Evolutionary conservation across 1,140 invertebrate species (phyloP).

Genomic region (Spodoptera litura): DNA sequence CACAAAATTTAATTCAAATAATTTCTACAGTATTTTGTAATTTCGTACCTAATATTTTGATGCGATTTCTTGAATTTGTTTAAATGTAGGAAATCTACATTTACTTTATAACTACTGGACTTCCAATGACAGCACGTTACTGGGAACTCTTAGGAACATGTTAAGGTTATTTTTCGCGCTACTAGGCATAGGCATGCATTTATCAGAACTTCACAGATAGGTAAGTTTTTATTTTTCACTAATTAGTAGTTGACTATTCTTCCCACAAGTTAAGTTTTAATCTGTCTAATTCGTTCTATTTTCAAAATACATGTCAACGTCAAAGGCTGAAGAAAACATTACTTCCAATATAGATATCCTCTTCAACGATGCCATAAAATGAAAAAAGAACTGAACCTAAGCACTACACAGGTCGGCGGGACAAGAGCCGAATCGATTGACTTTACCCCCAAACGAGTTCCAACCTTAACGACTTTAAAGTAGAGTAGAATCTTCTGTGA

Average conservation of each 20-base stretch:
- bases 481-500: neutral
- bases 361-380: conserved; percentile 21
- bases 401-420: conserved; percentile 13
- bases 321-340: conserved; percentile 14
- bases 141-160: too few species aligned
- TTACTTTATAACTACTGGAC: too few species aligned
- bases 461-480: neutral
- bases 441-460: neutral
- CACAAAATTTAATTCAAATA: neutral
- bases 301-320: conserved; percentile 16
- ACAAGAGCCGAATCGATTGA: conserved; percentile 32
- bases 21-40: neutral
- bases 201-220: too few species aligned
- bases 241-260: too few species aligned
- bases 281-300: neutral
- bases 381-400: conserved; percentile 39
- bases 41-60: neutral
- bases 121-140: too few species aligned
- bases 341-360: conserved; percentile 25
- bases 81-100: too few species aligned
- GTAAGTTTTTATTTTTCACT: too few species aligned
- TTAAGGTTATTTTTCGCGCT: too few species aligned
- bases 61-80: neutral
- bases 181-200: too few species aligned
- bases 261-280: too few species aligned